Evolutionary conservation across 2,888 invertebrate genomes (phyloP).

Genomic region (Globia sparganii): DNA sequence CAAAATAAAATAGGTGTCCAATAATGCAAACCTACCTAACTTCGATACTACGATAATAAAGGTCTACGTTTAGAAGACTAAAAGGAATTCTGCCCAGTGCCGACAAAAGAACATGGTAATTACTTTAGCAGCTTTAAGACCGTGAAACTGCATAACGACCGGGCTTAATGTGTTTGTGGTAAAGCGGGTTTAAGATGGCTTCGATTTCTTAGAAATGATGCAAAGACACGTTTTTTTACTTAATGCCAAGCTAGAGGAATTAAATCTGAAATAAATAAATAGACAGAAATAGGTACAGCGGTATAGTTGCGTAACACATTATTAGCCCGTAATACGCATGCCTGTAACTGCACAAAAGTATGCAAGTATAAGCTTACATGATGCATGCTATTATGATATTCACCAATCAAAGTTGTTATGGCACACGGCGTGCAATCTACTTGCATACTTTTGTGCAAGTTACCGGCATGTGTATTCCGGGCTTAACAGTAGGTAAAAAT

Average conservation of each 20-base stretch:
- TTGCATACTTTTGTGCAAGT: too few species aligned
- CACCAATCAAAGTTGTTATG: too few species aligned
- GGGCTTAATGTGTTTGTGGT: background rate
- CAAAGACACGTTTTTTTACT: background rate
- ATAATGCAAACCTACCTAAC: background rate
- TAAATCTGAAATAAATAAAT: background rate
- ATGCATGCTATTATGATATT: too few species aligned
- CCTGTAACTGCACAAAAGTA: too few species aligned
- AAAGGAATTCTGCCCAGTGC: background rate
- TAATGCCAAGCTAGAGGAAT: background rate
- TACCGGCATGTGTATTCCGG: too few species aligned
- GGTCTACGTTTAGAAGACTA: background rate
- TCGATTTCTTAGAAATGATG: slow-evolving; percentile 9
- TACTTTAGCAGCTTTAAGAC: slow-evolving; percentile 15
- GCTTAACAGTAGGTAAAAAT: too few species aligned
- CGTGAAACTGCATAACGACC: slow-evolving; percentile 21
- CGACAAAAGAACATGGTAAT: slow-evolving; percentile 17
- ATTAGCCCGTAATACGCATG: too few species aligned
- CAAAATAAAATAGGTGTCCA: background rate
- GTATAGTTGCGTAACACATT: too few species aligned
- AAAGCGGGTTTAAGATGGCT: background rate
- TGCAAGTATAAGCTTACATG: too few species aligned
- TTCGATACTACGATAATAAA: background rate
- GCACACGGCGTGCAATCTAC: too few species aligned
- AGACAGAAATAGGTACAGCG: background rate